Evolutionary conservation across 2,797 vertebrate species (phyloP), one percentile per base, ranked within the genome.

Genomic region (Scolopax rusticola): DNA sequence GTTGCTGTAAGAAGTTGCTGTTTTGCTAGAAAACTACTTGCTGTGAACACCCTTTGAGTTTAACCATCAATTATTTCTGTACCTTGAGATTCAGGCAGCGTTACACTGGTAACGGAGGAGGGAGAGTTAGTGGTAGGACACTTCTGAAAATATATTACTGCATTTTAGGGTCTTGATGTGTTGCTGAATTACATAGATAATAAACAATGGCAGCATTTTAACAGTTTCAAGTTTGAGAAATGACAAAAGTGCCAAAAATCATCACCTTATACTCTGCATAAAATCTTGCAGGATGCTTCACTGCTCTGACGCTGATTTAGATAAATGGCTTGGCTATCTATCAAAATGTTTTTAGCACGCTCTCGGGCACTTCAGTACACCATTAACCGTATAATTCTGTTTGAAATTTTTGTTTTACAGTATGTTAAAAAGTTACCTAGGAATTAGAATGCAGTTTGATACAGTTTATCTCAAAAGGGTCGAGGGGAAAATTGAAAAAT

Each of bases 281-380:
- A 92, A 97, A 95, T 97, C 96, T 98, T 81, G 97, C 98, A 98
- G 98, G 98, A 98, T 96, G 97, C 97, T 92, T 97, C 84, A 51
- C 91, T 76, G 71, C 95, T 96, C 90, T 98, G 98, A 98, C 98
- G 98, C 98, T 98, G 98, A 99, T 98, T 98, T 98, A 98, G 99
- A 99, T 97, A 98, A 99, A 99, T 98, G 95, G 97, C 97, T 92
- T 80, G 86, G 97, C 97, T 96, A 98, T 98, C 98, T 98, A 98
- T 98, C 98, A 98, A 97, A 98, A 97, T 97, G 98, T 97, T 98
- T 98, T 98, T 98, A 98, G 97, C 97, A 96, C 64, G 36, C 96
- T 98, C 97, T 97, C 76, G 40, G 96, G 97, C 97, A 97, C 97
- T 97, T 98, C 96, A 97, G 92, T 97, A 93, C 95, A 93, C 95